phyloP scores from a whole-genome alignment of 2,113 vertebrate species.

The Mobula birostris region DNA sequence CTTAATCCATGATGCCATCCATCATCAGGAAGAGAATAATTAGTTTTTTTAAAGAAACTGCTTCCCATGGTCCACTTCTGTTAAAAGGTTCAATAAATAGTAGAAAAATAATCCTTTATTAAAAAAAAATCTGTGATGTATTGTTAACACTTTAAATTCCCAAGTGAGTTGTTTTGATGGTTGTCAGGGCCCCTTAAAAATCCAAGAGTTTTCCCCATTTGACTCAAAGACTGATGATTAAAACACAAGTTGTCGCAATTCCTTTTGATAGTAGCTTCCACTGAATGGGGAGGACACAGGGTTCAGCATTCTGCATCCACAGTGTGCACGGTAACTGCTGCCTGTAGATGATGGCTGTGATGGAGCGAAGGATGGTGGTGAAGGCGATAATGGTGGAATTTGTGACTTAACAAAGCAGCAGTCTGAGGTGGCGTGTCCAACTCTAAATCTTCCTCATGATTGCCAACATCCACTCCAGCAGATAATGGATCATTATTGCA shows the following conservation, averaged over 20 bases:
- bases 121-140: slow-evolving; percentile 66
- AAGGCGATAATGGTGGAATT: slow-evolving; percentile 83
- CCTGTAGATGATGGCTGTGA: slow-evolving; percentile 86
- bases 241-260: slow-evolving; percentile 8
- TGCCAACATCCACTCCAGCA: slow-evolving; percentile 82
- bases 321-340: slow-evolving; percentile 89
- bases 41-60: background rate
- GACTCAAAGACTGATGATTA: slow-evolving; percentile 21
- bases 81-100: slow-evolving; percentile 91
- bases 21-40: background rate
- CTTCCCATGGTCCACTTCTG: background rate
- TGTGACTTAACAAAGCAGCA: slow-evolving; percentile 87
- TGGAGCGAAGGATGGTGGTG: slow-evolving; percentile 68
- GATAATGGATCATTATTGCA: slow-evolving; percentile 87
- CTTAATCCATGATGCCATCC: background rate
- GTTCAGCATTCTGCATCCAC: slow-evolving; percentile 90
- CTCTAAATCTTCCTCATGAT: slow-evolving; percentile 91
- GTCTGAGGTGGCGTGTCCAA: slow-evolving; percentile 91
- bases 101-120: slow-evolving; percentile 97
- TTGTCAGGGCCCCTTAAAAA: background rate
- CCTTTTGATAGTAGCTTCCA: background rate
- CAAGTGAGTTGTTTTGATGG: slow-evolving; percentile 34
- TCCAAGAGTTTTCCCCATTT: slow-evolving; percentile 17
- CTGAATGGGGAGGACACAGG: background rate
- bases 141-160: slow-evolving; percentile 48